Evolutionary conservation across 2,113 vertebrate species (phyloP).

Genomic region (Corythoichthys haematopterus): DNA sequence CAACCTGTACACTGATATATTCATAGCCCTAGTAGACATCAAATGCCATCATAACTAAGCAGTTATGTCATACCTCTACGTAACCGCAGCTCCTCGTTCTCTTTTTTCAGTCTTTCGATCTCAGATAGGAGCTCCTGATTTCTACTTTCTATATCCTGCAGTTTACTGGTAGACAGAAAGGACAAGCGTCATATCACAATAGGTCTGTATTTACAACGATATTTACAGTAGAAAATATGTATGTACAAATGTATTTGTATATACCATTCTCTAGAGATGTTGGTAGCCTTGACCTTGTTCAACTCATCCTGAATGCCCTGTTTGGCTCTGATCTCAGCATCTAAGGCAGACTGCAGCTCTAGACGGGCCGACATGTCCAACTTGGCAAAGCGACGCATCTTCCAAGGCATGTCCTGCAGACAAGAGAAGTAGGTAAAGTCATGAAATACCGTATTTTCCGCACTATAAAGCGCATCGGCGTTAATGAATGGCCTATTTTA

Average conservation of each 20-base stretch:
- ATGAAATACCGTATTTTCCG: not conserved
- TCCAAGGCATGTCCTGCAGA: slow-evolving; percentile 95
- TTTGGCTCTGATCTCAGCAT: slow-evolving; percentile 96
- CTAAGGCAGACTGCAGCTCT: slow-evolving; percentile 94
- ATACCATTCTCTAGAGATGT: slow-evolving; percentile 92
- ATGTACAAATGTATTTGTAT: slow-evolving; percentile 1
- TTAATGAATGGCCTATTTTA: too few species aligned
- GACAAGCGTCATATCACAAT: slow-evolving; percentile 1
- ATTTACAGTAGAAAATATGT: not conserved
- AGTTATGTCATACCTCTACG: slow-evolving; percentile 77
- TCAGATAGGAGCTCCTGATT: slow-evolving; percentile 88
- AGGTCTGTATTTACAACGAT: not conserved
- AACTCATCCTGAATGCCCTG: slow-evolving; percentile 93
- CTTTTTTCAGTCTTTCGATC: slow-evolving; percentile 91
- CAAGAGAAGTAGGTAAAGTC: not conserved
- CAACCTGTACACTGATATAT: not conserved
- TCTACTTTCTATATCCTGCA: slow-evolving; percentile 89
- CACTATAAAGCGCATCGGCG: too few species aligned
- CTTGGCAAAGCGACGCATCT: slow-evolving; percentile 96
- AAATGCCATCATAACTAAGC: not conserved
- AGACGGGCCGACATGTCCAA: slow-evolving; percentile 97
- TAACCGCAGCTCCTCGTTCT: slow-evolving; percentile 88
- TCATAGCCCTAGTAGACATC: not conserved
- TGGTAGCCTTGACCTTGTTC: slow-evolving; percentile 92
- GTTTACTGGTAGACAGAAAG: slow-evolving; percentile 76